These are phyloP conservation scores for Triplophysa yarkandensis DNA, from an alignment of 2,797 vertebrate genomes.

Conservation along the genomic window DNA sequence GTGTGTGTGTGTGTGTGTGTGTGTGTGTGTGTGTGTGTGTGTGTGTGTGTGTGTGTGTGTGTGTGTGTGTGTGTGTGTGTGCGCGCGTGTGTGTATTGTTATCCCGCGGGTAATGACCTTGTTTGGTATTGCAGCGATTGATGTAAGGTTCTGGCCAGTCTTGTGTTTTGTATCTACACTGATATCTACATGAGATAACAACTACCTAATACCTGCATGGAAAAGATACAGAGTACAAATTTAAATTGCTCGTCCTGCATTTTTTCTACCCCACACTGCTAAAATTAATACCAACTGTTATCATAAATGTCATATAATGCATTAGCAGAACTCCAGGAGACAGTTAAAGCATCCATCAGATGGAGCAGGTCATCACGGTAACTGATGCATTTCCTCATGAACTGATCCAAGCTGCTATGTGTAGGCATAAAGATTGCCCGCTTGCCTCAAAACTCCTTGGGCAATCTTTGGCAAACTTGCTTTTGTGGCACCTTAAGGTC, in stretches of 20 bases:
- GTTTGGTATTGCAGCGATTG: constrained; percentile 24
- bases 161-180: constrained; percentile 41
- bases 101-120: constrained; percentile 46
- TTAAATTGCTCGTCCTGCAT: background rate
- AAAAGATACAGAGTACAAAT: background rate
- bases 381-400: constrained; percentile 41
- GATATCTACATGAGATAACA: constrained; percentile 51
- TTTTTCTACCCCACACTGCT: background rate
- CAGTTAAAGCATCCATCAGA: constrained; percentile 2
- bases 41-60: background rate
- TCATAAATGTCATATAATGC: constrained; percentile 29
- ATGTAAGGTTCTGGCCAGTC: constrained; percentile 11
- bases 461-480: constrained; percentile 51
- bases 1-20: background rate
- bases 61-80: background rate
- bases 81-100: constrained; percentile 1
- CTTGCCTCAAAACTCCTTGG: constrained; percentile 50
- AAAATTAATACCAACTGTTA: constrained; percentile 20
- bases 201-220: constrained; percentile 43
- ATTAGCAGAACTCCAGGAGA: constrained; percentile 30
- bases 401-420: constrained; percentile 38
- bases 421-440: constrained; percentile 45
- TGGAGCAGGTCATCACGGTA: constrained; percentile 28
- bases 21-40: background rate
- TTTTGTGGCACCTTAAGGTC: constrained; percentile 35